Evolutionary conservation across 2,888 invertebrate genomes (phyloP).

Genomic region (Melieria omissa): DNA sequence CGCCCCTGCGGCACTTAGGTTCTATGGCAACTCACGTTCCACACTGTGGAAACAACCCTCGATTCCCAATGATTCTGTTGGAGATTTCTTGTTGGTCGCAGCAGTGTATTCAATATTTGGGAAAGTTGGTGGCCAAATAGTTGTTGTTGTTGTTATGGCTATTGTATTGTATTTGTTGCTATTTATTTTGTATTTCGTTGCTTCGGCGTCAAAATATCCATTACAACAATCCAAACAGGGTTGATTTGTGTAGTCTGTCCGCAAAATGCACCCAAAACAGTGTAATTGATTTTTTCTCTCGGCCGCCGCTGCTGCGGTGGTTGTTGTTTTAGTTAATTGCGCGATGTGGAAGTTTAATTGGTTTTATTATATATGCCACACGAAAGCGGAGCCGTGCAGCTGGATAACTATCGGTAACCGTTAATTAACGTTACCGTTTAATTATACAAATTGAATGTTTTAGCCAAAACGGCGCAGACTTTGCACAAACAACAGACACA

Average conservation of each 20-base stretch:
- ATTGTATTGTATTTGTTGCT: slow-evolving; percentile 44
- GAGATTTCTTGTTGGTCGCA: too few relatives aligned
- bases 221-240: slow-evolving; percentile 64
- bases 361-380: slow-evolving; percentile 30
- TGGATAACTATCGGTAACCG: too few relatives aligned
- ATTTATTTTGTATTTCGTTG: slow-evolving; percentile 62
- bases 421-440: too few relatives aligned
- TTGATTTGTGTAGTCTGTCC: slow-evolving; percentile 40
- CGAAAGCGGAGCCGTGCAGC: too few relatives aligned
- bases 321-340: slow-evolving; percentile 26
- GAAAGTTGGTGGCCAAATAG: background rate
- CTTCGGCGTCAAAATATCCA: slow-evolving; percentile 64
- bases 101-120: too few relatives aligned
- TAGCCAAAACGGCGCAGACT: too few relatives aligned
- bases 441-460: too few relatives aligned
- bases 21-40: slow-evolving; percentile 12
- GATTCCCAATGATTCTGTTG: too few relatives aligned
- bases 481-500: too few relatives aligned
- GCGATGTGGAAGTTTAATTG: slow-evolving; percentile 38
- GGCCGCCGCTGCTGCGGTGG: background rate
- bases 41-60: background rate
- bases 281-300: slow-evolving; percentile 38
- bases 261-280: slow-evolving; percentile 38
- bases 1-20: background rate
- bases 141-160: slow-evolving; percentile 21